Evolutionary conservation across 2,113 vertebrate genomes (phyloP), one percentile per base, ranked within the genome.

Genomic region (Hemicordylus capensis): DNA sequence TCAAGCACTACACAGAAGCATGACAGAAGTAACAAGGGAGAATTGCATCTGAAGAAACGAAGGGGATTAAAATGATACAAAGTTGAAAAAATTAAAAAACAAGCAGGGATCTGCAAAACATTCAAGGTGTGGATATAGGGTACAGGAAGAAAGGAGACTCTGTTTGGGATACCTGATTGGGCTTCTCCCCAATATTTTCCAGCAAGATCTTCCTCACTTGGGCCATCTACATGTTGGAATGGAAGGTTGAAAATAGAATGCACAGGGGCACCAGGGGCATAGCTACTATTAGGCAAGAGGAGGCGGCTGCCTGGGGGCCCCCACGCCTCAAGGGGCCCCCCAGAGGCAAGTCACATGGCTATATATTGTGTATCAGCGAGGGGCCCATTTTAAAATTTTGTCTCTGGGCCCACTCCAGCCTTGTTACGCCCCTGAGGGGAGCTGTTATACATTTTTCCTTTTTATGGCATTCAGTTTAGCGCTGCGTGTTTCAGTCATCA

Each of bases 1-100:
- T 48, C 66, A 88, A 74, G 67, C 85, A 81, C 67, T 87, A 81
- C 80, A 82, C 15, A 84, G 0, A 0, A 76, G 31, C 46, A 81
- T 9, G 26, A 44, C 31, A 69, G 81, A 91, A 83, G 64, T 83
- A 92, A 85, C 84, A 87, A 51, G 66, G 44, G 61, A 91, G 59
- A 91, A 58, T 0, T 91, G 4, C 4, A 80, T 31, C 1, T 61
- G 87, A 64, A 69, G 73, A 85, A 64, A 58, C 58, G 88, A 66
- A 83, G n/a, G 63, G 10, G 12, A 56, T 51, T 51, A 78, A n/a
- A 81, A 76, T 80, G 39, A 61, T 80, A 69, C 31, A 10, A 24
- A 14, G 24, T 76, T 51, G 58, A 75, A 76, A 66, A 20, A 46
- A 42, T 59, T n/a, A n/a, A n/a, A n/a, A n/a, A n/a, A n/a, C 73